Conservation (phyloP, 23 tunicate genomes). For the Trididemnum nubilum region DNA sequence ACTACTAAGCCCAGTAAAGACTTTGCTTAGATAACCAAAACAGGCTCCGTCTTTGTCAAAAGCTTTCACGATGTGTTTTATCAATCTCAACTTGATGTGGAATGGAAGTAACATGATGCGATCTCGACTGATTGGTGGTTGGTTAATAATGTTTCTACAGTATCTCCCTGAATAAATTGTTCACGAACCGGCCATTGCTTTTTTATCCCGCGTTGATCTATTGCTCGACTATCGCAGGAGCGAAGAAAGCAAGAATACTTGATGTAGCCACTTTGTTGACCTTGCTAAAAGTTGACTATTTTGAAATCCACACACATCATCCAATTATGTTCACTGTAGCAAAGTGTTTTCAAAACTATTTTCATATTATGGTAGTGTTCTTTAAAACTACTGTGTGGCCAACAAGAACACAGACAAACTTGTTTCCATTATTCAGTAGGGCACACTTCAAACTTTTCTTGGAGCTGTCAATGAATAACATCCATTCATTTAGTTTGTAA, state of each 20-base stretch:
- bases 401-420: background rate
- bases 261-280: background rate
- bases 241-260: slow-evolving; percentile 11
- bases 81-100: background rate
- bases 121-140: background rate
- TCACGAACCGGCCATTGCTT: no score
- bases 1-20: no score
- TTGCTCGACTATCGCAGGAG: background rate
- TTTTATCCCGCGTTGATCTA: background rate
- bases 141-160: background rate
- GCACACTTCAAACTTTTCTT: slow-evolving; percentile 5
- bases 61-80: background rate
- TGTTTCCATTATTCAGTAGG: slow-evolving; percentile 5
- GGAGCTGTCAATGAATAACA: slow-evolving; percentile 1
- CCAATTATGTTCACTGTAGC: background rate
- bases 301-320: background rate
- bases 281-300: background rate
- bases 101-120: background rate
- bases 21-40: no score
- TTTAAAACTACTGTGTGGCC: slow-evolving; percentile 1
- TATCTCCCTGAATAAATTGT: background rate
- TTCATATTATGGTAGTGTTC: background rate
- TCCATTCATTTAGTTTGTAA: background rate
- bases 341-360: background rate
- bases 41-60: background rate